Base-by-base conservation (phyloP, 2,797 vertebrate genomes). In the Paratrypauchen microcephalus region DNA sequence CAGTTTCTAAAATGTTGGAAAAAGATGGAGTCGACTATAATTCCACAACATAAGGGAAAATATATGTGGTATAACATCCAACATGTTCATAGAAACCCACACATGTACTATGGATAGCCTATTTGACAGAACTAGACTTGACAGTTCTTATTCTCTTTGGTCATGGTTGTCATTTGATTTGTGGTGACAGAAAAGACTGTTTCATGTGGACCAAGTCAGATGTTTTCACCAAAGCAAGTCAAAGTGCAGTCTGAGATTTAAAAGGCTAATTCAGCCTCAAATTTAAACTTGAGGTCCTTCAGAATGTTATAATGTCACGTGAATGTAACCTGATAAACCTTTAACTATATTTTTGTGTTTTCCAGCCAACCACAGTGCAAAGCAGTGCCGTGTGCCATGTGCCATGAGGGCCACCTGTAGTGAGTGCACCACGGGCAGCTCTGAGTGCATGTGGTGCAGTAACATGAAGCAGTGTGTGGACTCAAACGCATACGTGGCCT, bases 401-500 rank as follows among this genome's bases (percentile, higher is more conserved):
- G 97, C 97, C 76, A 88, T 97, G 89, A 90, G 97, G 9, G 80
- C 83, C 0, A 83, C 92, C 0, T 99, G 97, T 72, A 93, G 91
- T 0, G 97, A 99, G 54, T 99, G 97, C 81, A 98, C 97, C 30
- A 97, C 95, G 66, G 94, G 95, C 92, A 98, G 95, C 91, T 97
- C 97, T 0, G 97, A 99, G 90, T 99, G 97, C 83, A 99, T 99
- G 97, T 99, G 97, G 97, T 98, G 97, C 92, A 99, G 97, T 92
- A 99, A 98, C 95, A 98, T 97, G 96, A 95, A 94, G 87, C 97
- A 99, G 87, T 99, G 97, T 0, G 97, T 99, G 4, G 97, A 99
- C 89, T 98, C 97, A 62, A 99, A 98, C 5, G 97, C 97, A 5
- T 99, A 99, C 1, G 97, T 99, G 83, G 96, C 97, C 71, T 99